Percentiles rank a stretch among this genome's conserved stretches.
Conservation (phyloP, 2,888 invertebrate species). For the Acleris holmiana region DNA sequence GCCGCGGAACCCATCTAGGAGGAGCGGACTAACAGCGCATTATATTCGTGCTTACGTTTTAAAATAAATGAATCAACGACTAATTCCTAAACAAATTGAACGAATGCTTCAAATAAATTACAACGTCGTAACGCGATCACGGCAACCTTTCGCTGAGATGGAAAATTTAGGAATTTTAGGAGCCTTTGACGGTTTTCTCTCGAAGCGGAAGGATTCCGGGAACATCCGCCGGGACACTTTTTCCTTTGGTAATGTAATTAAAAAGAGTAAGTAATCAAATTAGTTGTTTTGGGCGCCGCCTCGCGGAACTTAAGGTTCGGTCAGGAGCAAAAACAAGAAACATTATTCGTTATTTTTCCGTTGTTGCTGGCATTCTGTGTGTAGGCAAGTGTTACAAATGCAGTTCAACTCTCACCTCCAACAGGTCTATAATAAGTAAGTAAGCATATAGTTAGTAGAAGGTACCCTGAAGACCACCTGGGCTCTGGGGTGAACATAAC, state of each 20-base stretch:
- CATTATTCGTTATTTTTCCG: too few relatives aligned
- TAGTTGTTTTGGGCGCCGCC: not conserved
- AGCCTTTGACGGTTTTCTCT: slow-evolving; percentile 11
- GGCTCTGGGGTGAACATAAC: too few relatives aligned
- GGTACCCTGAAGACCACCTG: too few relatives aligned
- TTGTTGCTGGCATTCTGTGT: too few relatives aligned
- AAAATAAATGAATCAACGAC: not conserved
- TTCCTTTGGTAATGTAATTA: slow-evolving; percentile 15
- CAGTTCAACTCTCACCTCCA: too few relatives aligned
- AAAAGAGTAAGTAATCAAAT: slow-evolving; percentile 13
- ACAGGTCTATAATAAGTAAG: too few relatives aligned
- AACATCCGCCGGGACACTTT: not conserved
- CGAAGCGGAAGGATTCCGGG: slow-evolving; percentile 2
- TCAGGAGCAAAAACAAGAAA: too few relatives aligned
- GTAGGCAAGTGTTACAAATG: too few relatives aligned
- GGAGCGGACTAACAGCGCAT: too few relatives aligned
- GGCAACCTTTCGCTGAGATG: slow-evolving; percentile 1
- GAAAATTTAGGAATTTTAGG: slow-evolving; percentile 7
- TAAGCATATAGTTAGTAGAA: too few relatives aligned
- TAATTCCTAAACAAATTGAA: slow-evolving; percentile 6
- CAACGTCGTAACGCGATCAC: slow-evolving; percentile 7
- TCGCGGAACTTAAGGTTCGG: too few relatives aligned
- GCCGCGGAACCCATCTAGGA: not conserved
- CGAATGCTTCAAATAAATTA: slow-evolving; percentile 11
- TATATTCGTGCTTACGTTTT: too few relatives aligned